Percentiles rank a stretch among this genome's conserved stretches.
These are phyloP conservation scores for Leucophenga montana DNA, from an alignment of 2,888 invertebrate species.

Conservation along the genomic window DNA sequence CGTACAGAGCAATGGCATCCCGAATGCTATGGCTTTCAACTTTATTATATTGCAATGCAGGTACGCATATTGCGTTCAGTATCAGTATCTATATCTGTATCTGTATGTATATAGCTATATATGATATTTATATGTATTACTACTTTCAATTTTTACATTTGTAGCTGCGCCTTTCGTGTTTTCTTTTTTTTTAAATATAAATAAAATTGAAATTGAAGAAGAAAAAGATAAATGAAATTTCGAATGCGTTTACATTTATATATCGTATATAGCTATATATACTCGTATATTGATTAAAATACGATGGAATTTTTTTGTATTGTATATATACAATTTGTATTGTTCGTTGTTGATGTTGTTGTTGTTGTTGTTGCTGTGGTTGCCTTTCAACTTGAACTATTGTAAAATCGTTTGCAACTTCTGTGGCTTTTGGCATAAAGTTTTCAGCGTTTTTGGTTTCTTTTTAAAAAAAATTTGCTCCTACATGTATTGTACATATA, in stretches of 20 bases:
- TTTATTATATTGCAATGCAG: too few species aligned
- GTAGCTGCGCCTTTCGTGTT: background rate
- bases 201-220: slow-evolving; percentile 17
- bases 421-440: slow-evolving; percentile 8
- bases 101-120: background rate
- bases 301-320: background rate
- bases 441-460: background rate
- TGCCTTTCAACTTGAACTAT: slow-evolving; percentile 4
- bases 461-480: too few species aligned
- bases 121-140: too few species aligned
- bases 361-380: slow-evolving; percentile 7
- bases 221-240: slow-evolving; percentile 1
- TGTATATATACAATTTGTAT: too few species aligned
- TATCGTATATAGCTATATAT: background rate
- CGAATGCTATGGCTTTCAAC: too few species aligned
- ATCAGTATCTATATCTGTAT: background rate
- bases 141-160: too few species aligned
- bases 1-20: too few species aligned
- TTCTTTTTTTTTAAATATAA: slow-evolving; percentile 3
- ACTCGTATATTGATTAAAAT: slow-evolving; percentile 11
- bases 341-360: too few species aligned
- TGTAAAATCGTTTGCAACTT: slow-evolving; percentile 11
- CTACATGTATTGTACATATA: background rate
- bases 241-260: background rate
- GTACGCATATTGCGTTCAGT: too few species aligned